Conservation (phyloP, 2,888 invertebrate species). For the Andrena flavipes region DNA sequence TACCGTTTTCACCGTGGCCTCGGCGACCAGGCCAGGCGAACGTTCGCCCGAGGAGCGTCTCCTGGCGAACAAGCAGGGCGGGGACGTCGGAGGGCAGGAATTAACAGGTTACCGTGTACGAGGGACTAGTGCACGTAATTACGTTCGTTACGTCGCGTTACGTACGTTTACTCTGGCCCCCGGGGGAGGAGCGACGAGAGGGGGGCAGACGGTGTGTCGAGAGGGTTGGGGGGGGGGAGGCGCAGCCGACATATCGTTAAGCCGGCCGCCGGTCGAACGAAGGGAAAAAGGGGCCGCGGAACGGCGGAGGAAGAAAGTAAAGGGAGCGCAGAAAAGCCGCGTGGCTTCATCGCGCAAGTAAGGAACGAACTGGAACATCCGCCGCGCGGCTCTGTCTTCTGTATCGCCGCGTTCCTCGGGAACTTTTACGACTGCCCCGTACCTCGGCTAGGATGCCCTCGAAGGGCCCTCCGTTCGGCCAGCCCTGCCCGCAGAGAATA, state of each 20-base stretch:
- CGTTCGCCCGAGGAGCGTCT: background rate
- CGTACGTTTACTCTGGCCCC: constrained; percentile 63
- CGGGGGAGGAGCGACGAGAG: background rate
- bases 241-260: constrained; percentile 55
- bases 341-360: constrained; percentile 36
- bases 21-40: background rate
- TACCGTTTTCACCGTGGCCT: constrained; percentile 23
- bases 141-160: constrained; percentile 72
- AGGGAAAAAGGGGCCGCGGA: constrained; percentile 44
- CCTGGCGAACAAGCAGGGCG: constrained; percentile 7
- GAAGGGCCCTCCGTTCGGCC: background rate
- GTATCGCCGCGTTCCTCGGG: constrained; percentile 62
- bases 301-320: constrained; percentile 40
- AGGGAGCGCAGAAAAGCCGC: constrained; percentile 55
- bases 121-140: constrained; percentile 64
- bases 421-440: constrained; percentile 67
- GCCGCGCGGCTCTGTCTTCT: constrained; percentile 29
- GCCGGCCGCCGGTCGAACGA: constrained; percentile 37
- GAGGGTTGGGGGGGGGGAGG: background rate
- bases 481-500: background rate
- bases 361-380: constrained; percentile 60
- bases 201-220: constrained; percentile 2
- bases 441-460: constrained; percentile 69
- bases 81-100: constrained; percentile 34
- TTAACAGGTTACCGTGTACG: constrained; percentile 70